Percentiles rank a stretch among this genome's conserved stretches.
phyloP scores from a whole-genome alignment of 2,113 vertebrate genomes.

The Benitochromis conjunctus region DNA sequence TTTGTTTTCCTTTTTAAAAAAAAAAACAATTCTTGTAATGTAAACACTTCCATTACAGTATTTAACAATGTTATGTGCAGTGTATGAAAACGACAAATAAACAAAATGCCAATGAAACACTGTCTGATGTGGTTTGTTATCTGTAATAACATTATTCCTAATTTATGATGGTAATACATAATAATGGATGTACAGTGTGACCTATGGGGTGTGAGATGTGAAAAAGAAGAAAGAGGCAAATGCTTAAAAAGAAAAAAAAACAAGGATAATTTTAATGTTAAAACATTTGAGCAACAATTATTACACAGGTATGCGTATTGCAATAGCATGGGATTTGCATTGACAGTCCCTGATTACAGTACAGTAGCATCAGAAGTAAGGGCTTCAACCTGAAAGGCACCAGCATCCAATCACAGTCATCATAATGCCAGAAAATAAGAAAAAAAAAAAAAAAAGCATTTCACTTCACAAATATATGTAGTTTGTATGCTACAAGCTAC shows the following conservation, averaged over 20 bases:
- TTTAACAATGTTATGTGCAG: constrained; percentile 72
- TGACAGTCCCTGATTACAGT: constrained; percentile 56
- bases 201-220: neutral
- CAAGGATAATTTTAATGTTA: constrained; percentile 55
- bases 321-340: constrained; percentile 16
- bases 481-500: neutral
- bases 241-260: constrained; percentile 30
- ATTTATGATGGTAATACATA: neutral
- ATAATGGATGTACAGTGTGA: neutral
- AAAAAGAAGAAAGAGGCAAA: neutral
- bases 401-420: constrained; percentile 57
- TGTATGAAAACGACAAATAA: constrained; percentile 73
- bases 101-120: constrained; percentile 53
- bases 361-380: constrained; percentile 50
- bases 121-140: neutral
- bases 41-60: constrained; percentile 68
- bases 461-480: constrained; percentile 3
- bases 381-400: constrained; percentile 61
- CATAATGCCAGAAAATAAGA: constrained; percentile 17
- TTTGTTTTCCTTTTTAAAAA: constrained; percentile 1
- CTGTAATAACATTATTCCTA: neutral
- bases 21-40: constrained; percentile 47
- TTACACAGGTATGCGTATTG: constrained; percentile 44
- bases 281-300: constrained; percentile 40
- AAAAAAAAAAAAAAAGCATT: neutral